Base-by-base conservation (phyloP, 1,140 invertebrate genomes). In the Holotrichia oblita region DNA sequence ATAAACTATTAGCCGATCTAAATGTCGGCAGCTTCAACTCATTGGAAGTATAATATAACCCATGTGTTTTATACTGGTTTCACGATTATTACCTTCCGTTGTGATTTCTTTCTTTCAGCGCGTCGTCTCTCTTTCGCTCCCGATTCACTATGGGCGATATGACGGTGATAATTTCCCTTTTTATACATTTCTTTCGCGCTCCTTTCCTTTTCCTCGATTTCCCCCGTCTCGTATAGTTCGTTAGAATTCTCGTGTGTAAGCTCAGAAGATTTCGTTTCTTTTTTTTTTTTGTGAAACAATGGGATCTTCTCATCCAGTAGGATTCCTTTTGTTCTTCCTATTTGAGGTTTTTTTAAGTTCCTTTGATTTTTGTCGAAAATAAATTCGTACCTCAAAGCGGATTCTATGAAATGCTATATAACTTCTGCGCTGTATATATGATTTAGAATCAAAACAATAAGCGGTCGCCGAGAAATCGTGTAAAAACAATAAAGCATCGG, bases 41-140 rank as follows among this genome's bases (percentile, higher is more conserved):
- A 69, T 69, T 69, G 61, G 61, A 69, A 69, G 61, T 69, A 69
- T 69, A 69, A 69, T 69, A 69, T 69, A 69, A 69, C 61, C 61
- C 61, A 69, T 69, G 61, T 69, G 61, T 69, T 69, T 55, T 55
- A 55, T 55, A 55, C 48, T 55, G 48, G 48, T 69, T 69, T 69
- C 61, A 69, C 61, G 61, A 69, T 69, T 69, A 69, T 69, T 69
- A 69, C 61, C 22, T 69, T 69, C 61, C 61, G 61, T 69, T 69
- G 61, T 69, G 61, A 27, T 69, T 69, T 34, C 61, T 34, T 69
- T 69, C 61, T 69, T 69, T 69, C 61, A 34, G 10, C 61, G 27
- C 27, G 27, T 34, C 27, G 8, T 69, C 22, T 69, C 12, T 22
- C 3, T 69, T 69, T 22, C 22, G 20, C 17, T 22, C 22, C 61